Evolutionary conservation across 2,797 vertebrate species (phyloP).

Genomic region (Myripristis jacobus): DNA sequence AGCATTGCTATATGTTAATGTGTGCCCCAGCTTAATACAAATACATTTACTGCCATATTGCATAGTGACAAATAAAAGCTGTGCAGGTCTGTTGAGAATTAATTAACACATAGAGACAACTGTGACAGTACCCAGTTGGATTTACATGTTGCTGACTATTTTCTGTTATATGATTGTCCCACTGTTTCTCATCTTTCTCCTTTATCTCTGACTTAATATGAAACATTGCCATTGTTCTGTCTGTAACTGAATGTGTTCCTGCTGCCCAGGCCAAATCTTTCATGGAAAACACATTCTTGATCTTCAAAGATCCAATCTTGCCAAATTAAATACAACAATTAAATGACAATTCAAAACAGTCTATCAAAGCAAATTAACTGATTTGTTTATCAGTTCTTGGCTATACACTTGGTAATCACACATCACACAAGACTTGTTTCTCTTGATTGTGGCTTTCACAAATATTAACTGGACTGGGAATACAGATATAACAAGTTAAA

Average conservation of each 20-base stretch:
- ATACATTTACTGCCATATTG: slow-evolving; percentile 19
- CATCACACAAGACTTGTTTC: not conserved
- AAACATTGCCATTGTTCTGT: not conserved
- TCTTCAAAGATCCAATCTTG: not conserved
- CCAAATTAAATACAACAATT: not conserved
- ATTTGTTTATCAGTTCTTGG: not conserved
- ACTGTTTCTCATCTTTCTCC: not conserved
- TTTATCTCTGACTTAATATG: not conserved
- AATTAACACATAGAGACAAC: not conserved
- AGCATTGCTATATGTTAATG: not conserved
- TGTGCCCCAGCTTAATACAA: slow-evolving; percentile 1
- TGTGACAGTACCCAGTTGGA: not conserved
- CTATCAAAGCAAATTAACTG: not conserved
- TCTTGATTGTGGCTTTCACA: not conserved
- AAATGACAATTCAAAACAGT: not conserved
- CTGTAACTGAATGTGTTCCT: not conserved
- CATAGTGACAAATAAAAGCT: not conserved
- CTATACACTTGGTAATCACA: not conserved
- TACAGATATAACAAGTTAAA: not conserved
- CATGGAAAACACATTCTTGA: not conserved
- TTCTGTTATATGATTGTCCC: not conserved
- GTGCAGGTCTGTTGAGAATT: not conserved
- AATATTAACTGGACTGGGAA: not conserved
- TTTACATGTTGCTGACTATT: not conserved
- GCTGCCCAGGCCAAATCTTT: not conserved